Evolutionary conservation across 2,797 vertebrate genomes (phyloP).

Genomic region (Sebastiscus tertius): DNA sequence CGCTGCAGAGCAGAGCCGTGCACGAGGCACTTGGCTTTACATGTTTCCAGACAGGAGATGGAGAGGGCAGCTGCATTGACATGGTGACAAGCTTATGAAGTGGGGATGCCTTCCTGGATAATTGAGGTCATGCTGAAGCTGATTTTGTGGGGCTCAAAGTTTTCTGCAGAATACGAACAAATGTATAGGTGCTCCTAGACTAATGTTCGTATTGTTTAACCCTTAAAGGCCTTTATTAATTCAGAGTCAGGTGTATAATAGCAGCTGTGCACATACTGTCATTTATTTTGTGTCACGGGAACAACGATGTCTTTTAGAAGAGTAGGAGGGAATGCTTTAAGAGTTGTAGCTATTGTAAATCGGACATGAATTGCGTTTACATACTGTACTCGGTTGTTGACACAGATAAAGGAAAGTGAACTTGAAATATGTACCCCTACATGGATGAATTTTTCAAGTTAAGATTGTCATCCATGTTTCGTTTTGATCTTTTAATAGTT

Average conservation of each 20-base stretch:
- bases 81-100: background rate
- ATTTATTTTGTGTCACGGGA: background rate
- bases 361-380: background rate
- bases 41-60: background rate
- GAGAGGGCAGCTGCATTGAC: background rate
- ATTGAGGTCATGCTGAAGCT: background rate
- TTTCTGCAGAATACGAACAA: background rate
- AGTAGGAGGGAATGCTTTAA: background rate
- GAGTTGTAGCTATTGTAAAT: background rate
- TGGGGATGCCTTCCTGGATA: background rate
- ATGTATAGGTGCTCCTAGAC: background rate
- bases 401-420: background rate
- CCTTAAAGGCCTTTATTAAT: background rate
- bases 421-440: background rate
- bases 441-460: background rate
- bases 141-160: background rate
- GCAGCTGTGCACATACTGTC: background rate
- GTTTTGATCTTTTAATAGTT: background rate
- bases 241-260: background rate
- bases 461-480: background rate
- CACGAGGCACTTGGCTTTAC: slow-evolving; percentile 42
- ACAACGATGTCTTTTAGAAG: background rate
- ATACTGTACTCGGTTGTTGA: background rate
- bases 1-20: slow-evolving; percentile 67
- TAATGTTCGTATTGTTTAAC: background rate